These are phyloP conservation scores for Urocolius indicus DNA, from an alignment of 2,113 vertebrate genomes.

Conservation along the genomic window DNA sequence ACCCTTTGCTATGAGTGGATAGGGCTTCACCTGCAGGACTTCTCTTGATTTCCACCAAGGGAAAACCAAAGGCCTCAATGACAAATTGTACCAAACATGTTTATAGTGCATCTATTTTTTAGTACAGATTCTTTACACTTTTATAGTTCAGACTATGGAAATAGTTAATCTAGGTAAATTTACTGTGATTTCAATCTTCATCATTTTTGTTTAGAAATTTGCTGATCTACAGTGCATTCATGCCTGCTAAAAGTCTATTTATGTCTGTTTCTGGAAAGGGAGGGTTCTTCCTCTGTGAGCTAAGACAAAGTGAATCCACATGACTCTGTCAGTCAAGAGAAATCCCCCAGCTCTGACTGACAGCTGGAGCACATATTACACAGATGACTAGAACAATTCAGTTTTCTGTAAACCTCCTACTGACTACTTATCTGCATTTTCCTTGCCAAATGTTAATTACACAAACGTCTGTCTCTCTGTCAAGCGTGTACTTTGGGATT, in stretches of 20 bases:
- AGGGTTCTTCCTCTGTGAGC: conserved; percentile 13
- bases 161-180: background rate
- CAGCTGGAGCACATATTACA: background rate
- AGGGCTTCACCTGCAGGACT: background rate
- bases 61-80: background rate
- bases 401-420: background rate
- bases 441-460: conserved; percentile 8
- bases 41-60: background rate
- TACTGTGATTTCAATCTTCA: background rate
- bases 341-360: background rate
- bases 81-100: background rate
- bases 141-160: background rate
- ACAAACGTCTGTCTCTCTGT: background rate
- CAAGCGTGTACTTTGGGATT: background rate
- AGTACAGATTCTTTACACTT: background rate
- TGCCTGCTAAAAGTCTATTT: background rate
- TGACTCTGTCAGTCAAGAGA: background rate
- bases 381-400: background rate
- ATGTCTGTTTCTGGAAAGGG: conserved; percentile 28
- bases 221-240: background rate
- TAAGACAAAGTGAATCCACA: background rate
- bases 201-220: background rate
- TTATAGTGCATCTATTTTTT: background rate
- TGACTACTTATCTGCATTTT: background rate
- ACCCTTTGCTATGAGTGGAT: background rate